Conservation (phyloP, 2,797 vertebrate genomes). For the Melanotaenia nigrans region DNA sequence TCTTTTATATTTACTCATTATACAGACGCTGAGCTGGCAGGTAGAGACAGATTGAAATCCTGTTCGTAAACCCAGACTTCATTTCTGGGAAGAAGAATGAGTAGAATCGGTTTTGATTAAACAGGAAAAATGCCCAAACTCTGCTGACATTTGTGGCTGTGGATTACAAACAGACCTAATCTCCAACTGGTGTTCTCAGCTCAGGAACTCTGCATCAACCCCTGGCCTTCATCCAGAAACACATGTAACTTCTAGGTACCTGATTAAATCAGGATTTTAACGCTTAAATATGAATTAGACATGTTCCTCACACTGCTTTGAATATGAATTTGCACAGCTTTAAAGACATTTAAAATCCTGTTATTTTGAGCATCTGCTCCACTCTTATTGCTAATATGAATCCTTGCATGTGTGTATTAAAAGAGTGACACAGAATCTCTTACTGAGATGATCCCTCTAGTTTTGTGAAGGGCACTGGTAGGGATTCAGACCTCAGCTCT, state of each 20-base stretch:
- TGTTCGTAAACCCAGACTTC: slow-evolving; percentile 34
- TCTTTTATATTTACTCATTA: slow-evolving; percentile 6
- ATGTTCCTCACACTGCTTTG: not conserved
- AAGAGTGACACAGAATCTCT: slow-evolving; percentile 68
- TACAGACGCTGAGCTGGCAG: slow-evolving; percentile 12
- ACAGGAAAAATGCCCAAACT: slow-evolving; percentile 56
- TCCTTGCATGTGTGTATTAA: slow-evolving; percentile 34
- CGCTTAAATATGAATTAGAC: not conserved
- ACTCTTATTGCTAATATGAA: slow-evolving; percentile 33
- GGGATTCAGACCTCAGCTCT: slow-evolving; percentile 62
- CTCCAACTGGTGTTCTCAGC: slow-evolving; percentile 48
- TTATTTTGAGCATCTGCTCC: slow-evolving; percentile 19
- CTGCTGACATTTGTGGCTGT: slow-evolving; percentile 45
- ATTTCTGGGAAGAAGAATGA: slow-evolving; percentile 65
- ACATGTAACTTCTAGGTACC: slow-evolving; percentile 20
- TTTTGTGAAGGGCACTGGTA: slow-evolving; percentile 71
- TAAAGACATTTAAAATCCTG: not conserved
- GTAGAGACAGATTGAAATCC: slow-evolving; percentile 47
- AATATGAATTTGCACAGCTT: not conserved
- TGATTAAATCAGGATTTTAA: slow-evolving; percentile 4
- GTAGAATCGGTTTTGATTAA: slow-evolving; percentile 71
- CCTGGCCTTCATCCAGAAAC: slow-evolving; percentile 36
- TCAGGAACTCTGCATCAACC: slow-evolving; percentile 8
- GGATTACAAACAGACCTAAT: slow-evolving; percentile 74
- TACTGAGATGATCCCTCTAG: slow-evolving; percentile 67